Conservation (phyloP, 2,113 vertebrate genomes). For the Perca flavescens region DNA sequence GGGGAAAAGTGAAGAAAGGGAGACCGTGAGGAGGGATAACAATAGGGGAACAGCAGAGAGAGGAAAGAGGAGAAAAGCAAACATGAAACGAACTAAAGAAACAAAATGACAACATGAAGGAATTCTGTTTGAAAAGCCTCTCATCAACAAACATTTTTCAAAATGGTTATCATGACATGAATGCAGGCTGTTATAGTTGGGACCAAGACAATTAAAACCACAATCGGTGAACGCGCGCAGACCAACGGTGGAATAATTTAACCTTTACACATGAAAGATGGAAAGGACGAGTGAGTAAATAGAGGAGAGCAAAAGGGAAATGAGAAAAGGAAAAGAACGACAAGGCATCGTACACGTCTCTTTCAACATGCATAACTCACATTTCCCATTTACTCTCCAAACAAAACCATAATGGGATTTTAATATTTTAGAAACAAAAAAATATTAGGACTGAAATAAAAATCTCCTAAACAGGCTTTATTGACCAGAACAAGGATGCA, state of each 20-base stretch:
- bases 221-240: background rate
- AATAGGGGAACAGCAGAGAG: background rate
- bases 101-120: background rate
- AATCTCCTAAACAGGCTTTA: background rate
- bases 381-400: background rate
- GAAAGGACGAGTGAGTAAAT: background rate
- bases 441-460: background rate
- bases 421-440: background rate
- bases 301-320: background rate
- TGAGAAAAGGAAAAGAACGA: background rate
- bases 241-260: slow-evolving; percentile 63
- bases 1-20: background rate
- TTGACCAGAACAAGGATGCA: background rate
- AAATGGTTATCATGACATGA: slow-evolving; percentile 18
- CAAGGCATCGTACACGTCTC: background rate
- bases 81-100: background rate
- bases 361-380: background rate
- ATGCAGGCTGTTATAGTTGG: background rate
- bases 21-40: background rate
- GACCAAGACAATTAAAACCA: slow-evolving; percentile 36
- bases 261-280: slow-evolving; percentile 55
- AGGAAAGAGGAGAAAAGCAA: background rate
- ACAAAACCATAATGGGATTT: slow-evolving; percentile 6
- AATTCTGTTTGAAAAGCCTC: slow-evolving; percentile 15
- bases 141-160: slow-evolving; percentile 5